Percentiles rank a stretch among this genome's conserved stretches.
Evolutionary conservation across 2,888 invertebrate genomes (phyloP).

Genomic region (Glaucopsyche alexis): DNA sequence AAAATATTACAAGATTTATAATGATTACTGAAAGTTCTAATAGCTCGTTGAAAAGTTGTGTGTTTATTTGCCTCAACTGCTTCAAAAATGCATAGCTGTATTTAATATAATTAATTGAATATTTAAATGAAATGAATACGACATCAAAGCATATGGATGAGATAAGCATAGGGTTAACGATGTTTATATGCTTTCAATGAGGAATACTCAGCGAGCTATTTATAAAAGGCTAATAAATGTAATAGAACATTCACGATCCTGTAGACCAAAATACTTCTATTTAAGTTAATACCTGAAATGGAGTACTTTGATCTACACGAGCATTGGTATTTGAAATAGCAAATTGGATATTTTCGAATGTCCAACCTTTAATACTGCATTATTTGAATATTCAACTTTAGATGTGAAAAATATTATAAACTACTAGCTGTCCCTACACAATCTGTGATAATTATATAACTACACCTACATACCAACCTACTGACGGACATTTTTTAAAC

Average conservation of each 20-base stretch:
- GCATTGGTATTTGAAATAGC: not conserved
- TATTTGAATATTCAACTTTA: no score
- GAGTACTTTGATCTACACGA: not conserved
- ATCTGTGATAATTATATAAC: no score
- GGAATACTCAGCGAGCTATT: not conserved
- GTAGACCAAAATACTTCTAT: not conserved
- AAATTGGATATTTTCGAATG: not conserved
- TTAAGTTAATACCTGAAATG: not conserved
- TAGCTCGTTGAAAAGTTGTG: no score
- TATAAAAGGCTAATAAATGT: constrained; percentile 2
- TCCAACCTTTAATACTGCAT: no score
- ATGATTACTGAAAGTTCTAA: no score
- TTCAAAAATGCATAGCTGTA: no score
- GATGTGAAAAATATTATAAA: no score
- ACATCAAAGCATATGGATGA: not conserved
- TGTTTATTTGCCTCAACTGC: no score
- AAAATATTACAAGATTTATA: no score
- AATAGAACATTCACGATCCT: not conserved
- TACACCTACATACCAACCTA: no score
- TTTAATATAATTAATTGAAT: not conserved
- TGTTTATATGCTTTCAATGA: not conserved
- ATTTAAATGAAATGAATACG: not conserved
- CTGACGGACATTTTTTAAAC: no score
- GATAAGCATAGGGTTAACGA: not conserved
- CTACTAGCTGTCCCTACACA: no score